Conservation (phyloP, 2,888 invertebrate species). For the Baronia brevicornis region DNA sequence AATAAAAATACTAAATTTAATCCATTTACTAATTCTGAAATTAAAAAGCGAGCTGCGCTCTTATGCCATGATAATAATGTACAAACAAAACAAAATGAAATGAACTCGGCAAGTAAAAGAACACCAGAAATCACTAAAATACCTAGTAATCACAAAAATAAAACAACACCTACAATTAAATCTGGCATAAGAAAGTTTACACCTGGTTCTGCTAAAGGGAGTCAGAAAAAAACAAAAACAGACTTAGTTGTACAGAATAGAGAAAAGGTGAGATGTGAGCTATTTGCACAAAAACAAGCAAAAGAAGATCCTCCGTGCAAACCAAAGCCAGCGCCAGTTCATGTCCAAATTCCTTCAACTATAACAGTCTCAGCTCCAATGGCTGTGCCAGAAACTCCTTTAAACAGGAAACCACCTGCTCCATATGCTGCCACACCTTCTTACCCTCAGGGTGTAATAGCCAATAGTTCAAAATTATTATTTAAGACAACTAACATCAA, state of each 20-base stretch:
- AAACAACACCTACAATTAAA: slow-evolving; percentile 55
- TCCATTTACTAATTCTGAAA: slow-evolving; percentile 29
- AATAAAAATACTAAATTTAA: slow-evolving; percentile 25
- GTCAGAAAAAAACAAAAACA: slow-evolving; percentile 45
- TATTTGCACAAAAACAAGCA: slow-evolving; percentile 38
- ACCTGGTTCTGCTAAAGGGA: slow-evolving; percentile 44
- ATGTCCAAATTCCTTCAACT: not conserved
- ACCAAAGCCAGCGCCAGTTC: not conserved
- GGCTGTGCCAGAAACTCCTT: slow-evolving; percentile 48
- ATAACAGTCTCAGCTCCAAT: not conserved
- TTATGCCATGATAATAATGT: slow-evolving; percentile 34
- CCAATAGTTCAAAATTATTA: slow-evolving; percentile 44
- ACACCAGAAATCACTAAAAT: slow-evolving; percentile 43
- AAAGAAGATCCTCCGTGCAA: slow-evolving; percentile 26
- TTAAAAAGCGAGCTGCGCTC: slow-evolving; percentile 36
- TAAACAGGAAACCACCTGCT: slow-evolving; percentile 42
- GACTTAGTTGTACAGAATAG: slow-evolving; percentile 38
- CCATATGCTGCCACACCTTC: slow-evolving; percentile 58
- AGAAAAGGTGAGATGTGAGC: slow-evolving; percentile 56
- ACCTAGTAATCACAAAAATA: slow-evolving; percentile 39
- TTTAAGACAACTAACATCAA: slow-evolving; percentile 79
- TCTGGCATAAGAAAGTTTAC: slow-evolving; percentile 55
- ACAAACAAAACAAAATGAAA: slow-evolving; percentile 21
- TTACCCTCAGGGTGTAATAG: slow-evolving; percentile 50
- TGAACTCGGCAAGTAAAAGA: slow-evolving; percentile 32